Evolutionary conservation across 2,113 vertebrate species (phyloP), one percentile per base, ranked within the genome.

Genomic region (Dipodomys spectabilis): DNA sequence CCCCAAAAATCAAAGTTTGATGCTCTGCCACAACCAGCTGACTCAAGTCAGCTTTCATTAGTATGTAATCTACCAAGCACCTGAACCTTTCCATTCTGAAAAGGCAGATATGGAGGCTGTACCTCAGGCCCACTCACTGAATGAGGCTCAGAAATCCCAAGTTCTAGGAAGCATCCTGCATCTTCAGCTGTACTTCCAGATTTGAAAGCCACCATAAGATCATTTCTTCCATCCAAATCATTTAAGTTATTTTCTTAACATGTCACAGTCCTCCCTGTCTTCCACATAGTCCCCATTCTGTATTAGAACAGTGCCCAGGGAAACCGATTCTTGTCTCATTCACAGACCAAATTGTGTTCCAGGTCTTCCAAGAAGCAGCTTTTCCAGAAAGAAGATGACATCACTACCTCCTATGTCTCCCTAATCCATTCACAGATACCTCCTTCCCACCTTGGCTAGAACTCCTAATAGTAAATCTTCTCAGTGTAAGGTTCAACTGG

Each of bases 341-440:
- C 45, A 65, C 64, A 71, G 45, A 75, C 32, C 32, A 16, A 30
- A 77, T 0, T 32, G 35, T 83, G 86, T 62, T 30, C 80, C 35
- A 71, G 23, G 11, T 88, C 75, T 95, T 83, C 92, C 68, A 71
- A 83, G 72, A 82, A 53, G 65, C 11, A 60, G 57, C 5, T 71
- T 77, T 72, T 25, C 74, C 35, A 35, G 28, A 81, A 64, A 65
- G 82, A 75, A 88, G 71, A 35, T 5, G 12, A 71, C 3, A 2
- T 68, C n/a, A 28, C 65, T 53, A 62, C 45, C 44, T 75, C 25
- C 10, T 78, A 72, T 68, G 25, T 78, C 16, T 73, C 67, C 27
- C 68, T 64, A 16, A 79, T 82, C 25, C 65, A 22, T 45, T 78
- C 71, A 74, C 3, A n/a, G 19, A 22, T 74, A 4, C 23, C 57